These are phyloP conservation scores for Meiosimyza decipiens DNA, from an alignment of 2,888 invertebrate genomes.

Conservation along the genomic window DNA sequence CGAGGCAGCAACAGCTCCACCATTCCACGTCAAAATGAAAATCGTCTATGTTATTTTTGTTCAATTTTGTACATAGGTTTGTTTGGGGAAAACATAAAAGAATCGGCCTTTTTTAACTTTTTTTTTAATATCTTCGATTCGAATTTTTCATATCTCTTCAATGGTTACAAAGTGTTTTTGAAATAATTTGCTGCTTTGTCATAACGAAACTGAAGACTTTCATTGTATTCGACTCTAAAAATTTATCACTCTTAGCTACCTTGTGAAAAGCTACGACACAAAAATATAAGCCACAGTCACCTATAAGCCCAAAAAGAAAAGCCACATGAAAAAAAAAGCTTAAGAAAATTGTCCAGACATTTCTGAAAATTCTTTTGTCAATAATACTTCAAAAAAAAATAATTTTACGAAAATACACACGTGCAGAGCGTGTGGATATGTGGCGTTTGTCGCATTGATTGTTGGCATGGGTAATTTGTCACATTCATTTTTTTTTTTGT, in stretches of 20 bases:
- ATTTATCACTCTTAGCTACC: constrained; percentile 6
- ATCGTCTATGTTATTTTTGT: too few relatives aligned
- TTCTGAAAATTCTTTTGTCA: constrained; percentile 40
- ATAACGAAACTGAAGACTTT: constrained; percentile 6
- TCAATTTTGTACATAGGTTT: too few relatives aligned
- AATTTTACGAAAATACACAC: constrained; percentile 44
- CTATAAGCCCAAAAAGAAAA: constrained; percentile 33
- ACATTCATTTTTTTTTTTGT: constrained; percentile 12
- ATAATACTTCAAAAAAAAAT: constrained; percentile 40
- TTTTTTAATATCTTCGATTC: not conserved
- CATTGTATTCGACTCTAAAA: not conserved
- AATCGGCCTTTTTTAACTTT: too few relatives aligned
- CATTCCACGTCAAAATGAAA: too few relatives aligned
- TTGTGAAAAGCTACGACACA: too few relatives aligned
- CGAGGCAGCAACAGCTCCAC: too few relatives aligned
- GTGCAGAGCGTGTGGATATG: constrained; percentile 1
- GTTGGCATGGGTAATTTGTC: constrained; percentile 34
- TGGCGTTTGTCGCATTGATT: not conserved
- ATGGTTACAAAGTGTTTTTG: constrained; percentile 4
- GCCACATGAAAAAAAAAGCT: not conserved
- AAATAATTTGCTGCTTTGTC: constrained; percentile 7
- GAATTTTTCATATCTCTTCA: not conserved
- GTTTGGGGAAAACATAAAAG: too few relatives aligned
- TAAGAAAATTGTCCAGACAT: constrained; percentile 46
- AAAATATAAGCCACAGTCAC: constrained; percentile 29